These are phyloP conservation scores for chimpanzee (Pan troglodytes) DNA, from an alignment of 2,113 vertebrate species.

Conservation along the genomic window NHGRI_mPanTro3-v2.1_pri NC_072403.2:160637001-160637500, in stretches of 20 bases:
- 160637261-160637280: too few species aligned
- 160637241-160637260: not conserved
- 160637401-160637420: not conserved
- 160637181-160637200: not conserved
- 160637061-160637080: not conserved
- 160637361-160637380: not conserved
- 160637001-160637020: not conserved
- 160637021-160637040: not conserved
- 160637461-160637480: not conserved
- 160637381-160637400: not conserved
- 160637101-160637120: not conserved
- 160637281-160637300: not conserved
- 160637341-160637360: not conserved
- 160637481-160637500: not conserved
- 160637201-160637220: not conserved
- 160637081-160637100: not conserved
- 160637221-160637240: not conserved
- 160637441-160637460: not conserved
- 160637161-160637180: not conserved
- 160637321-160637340: not conserved
- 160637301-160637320: not conserved
- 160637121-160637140: not conserved
- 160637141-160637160: not conserved
- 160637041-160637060: not conserved
- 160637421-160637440: not conserved